phyloP scores from a whole-genome alignment of 1,140 invertebrate species.

The Meloidogyne exigua region DNA sequence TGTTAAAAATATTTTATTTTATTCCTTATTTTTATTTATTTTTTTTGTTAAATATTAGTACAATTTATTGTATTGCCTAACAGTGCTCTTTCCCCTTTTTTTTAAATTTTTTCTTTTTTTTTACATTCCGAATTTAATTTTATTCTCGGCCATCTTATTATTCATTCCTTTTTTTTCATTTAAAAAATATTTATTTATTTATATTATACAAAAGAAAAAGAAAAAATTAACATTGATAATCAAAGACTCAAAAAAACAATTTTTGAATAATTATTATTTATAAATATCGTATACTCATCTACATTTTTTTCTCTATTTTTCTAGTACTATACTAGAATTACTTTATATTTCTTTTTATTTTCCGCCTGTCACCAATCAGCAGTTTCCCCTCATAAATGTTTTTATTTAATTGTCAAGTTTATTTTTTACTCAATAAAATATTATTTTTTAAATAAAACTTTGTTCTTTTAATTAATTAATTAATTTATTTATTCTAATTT shows the following conservation, averaged over 20 bases:
- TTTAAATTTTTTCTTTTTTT: neutral
- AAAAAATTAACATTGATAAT: too few species aligned
- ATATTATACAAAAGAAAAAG: too few species aligned
- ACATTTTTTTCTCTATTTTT: neutral
- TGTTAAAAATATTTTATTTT: neutral
- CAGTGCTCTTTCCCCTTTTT: neutral
- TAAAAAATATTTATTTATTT: too few species aligned
- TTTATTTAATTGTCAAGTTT: neutral
- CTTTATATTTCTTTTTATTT: neutral
- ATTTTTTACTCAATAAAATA: neutral
- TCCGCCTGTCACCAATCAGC: neutral
- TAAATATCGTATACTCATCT: too few species aligned
- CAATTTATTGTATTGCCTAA: too few species aligned
- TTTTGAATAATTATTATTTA: too few species aligned
- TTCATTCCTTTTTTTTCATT: too few species aligned
- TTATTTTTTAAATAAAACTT: too few species aligned
- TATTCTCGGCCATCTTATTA: neutral
- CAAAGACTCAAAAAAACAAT: too few species aligned
- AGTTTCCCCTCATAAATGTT: neutral
- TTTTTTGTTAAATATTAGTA: neutral
- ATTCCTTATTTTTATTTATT: neutral
- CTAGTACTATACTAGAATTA: neutral
- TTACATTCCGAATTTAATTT: too few species aligned
- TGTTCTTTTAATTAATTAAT: too few species aligned
- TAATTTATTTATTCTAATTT: too few species aligned